phyloP scores from a whole-genome alignment of 2,113 vertebrate species.

The Hylia prasina region DNA sequence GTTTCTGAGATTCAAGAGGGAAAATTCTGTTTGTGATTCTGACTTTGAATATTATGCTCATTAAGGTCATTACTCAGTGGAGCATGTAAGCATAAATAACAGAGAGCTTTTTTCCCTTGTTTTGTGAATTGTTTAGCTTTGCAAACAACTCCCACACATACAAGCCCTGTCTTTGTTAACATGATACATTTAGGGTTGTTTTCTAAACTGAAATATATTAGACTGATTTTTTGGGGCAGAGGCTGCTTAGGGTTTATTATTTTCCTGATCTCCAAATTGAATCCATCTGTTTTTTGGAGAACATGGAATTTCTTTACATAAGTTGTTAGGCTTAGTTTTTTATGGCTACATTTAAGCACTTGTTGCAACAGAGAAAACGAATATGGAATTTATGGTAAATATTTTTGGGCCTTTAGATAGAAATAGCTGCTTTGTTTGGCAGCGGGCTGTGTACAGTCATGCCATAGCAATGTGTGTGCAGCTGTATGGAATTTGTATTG shows the following conservation, averaged over 20 bases:
- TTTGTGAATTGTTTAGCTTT: slow-evolving; percentile 25
- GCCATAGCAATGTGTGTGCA: background rate
- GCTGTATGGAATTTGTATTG: background rate
- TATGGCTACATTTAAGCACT: background rate
- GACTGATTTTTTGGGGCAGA: background rate
- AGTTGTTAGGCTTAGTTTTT: background rate
- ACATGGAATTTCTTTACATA: background rate
- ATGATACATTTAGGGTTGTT: background rate
- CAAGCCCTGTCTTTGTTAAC: background rate
- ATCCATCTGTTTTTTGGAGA: background rate
- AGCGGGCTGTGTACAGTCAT: background rate
- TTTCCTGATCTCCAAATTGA: background rate
- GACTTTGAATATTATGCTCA: slow-evolving; percentile 25
- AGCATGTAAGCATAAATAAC: slow-evolving; percentile 24
- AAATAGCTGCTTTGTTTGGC: background rate
- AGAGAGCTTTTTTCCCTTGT: background rate
- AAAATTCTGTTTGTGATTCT: slow-evolving; percentile 19
- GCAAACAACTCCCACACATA: slow-evolving; percentile 4
- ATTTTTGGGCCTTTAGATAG: background rate
- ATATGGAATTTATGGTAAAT: background rate
- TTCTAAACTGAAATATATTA: background rate
- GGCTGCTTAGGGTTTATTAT: background rate
- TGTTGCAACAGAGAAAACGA: background rate
- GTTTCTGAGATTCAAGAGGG: background rate
- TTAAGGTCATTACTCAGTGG: slow-evolving; percentile 29